Conservation (phyloP, 2,113 vertebrate species). For the Pungitius pungitius region DNA sequence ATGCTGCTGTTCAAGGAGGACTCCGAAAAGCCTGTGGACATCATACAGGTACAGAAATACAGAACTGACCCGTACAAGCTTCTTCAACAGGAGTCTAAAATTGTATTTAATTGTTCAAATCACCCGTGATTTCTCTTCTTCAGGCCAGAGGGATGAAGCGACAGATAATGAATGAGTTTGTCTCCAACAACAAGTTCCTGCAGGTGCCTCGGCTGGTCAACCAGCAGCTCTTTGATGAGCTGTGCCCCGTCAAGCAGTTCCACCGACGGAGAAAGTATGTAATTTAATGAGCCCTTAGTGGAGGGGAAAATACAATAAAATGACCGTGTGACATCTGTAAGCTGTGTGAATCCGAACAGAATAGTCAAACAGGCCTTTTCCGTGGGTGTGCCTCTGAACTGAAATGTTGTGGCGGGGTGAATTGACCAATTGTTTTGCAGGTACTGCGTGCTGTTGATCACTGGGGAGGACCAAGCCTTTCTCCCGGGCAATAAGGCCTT, state of each 20-base stretch:
- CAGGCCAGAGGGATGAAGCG: conserved; percentile 92
- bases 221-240: conserved; percentile 93
- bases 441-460: conserved; percentile 92
- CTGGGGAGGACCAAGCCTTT: conserved; percentile 82
- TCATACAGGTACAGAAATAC: conserved; percentile 85
- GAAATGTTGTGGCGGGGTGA: not conserved
- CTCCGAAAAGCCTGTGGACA: conserved; percentile 83
- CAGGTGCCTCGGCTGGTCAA: conserved; percentile 89
- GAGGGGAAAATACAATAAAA: not conserved
- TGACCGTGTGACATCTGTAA: not conserved
- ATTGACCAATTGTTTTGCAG: conserved; percentile 66
- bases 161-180: conserved; percentile 92
- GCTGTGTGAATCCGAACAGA: not conserved
- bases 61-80: not conserved
- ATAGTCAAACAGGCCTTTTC: not conserved
- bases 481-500: conserved; percentile 85
- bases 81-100: too few species aligned
- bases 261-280: conserved; percentile 94
- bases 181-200: conserved; percentile 94
- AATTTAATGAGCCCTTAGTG: not conserved
- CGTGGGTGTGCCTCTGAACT: not conserved
- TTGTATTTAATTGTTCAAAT: not conserved
- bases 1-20: conserved; percentile 95
- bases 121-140: not conserved
- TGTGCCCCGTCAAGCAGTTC: conserved; percentile 93